These are phyloP conservation scores for Chelmon rostratus DNA, from an alignment of 2,797 vertebrate genomes.

Conservation along the genomic window DNA sequence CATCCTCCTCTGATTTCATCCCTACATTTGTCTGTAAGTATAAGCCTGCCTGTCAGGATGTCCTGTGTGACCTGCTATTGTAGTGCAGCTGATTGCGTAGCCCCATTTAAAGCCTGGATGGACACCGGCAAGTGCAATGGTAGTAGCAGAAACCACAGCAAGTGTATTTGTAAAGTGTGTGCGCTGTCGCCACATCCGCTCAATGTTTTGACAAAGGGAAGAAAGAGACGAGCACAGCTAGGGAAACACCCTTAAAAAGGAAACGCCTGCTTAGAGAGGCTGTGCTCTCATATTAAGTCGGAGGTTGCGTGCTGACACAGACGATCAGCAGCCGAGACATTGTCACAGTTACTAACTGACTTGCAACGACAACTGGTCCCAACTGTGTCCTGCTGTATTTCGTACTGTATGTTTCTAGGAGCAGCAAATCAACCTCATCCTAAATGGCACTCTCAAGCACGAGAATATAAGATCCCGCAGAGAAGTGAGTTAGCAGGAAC, in stretches of 20 bases:
- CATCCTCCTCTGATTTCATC: not conserved
- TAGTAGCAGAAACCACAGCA: slow-evolving; percentile 62
- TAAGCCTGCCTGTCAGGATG: slow-evolving; percentile 37
- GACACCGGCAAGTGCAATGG: slow-evolving; percentile 56
- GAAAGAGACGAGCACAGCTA: slow-evolving; percentile 63
- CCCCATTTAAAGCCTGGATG: slow-evolving; percentile 41
- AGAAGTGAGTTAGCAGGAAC: slow-evolving; percentile 30
- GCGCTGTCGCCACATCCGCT: slow-evolving; percentile 78
- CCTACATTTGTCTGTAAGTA: slow-evolving; percentile 31
- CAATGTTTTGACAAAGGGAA: slow-evolving; percentile 79
- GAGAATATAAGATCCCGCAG: slow-evolving; percentile 9
- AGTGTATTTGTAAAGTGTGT: slow-evolving; percentile 70
- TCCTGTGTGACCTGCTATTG: slow-evolving; percentile 45
- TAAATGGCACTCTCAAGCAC: slow-evolving; percentile 31
- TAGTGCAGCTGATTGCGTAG: slow-evolving; percentile 48
- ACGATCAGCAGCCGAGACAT: slow-evolving; percentile 37
- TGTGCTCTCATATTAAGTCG: slow-evolving; percentile 34
- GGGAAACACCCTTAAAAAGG: slow-evolving; percentile 79
- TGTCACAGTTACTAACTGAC: slow-evolving; percentile 19
- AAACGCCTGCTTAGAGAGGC: slow-evolving; percentile 69
- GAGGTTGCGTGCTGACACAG: slow-evolving; percentile 53
- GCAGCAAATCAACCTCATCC: slow-evolving; percentile 28
- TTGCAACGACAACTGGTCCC: slow-evolving; percentile 12
- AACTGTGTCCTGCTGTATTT: slow-evolving; percentile 13
- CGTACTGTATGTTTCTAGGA: slow-evolving; percentile 11